These are phyloP conservation scores for Cirrhinus molitorella DNA, from an alignment of 2,797 vertebrate genomes.

Conservation along the genomic window DNA sequence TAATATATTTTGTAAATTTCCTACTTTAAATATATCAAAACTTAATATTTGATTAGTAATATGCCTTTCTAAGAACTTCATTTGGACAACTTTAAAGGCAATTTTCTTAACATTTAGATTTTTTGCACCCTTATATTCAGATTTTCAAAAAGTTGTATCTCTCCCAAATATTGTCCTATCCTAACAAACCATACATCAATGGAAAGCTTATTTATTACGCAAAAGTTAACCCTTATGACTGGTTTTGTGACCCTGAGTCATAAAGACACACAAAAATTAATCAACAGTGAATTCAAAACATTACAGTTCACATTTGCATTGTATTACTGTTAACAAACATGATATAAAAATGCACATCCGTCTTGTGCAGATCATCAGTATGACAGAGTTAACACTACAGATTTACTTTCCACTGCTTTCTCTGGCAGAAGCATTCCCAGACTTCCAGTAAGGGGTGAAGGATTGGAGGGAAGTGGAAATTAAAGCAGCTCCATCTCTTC, in stretches of 20 bases:
- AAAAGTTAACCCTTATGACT: too few relatives aligned
- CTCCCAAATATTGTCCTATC: too few relatives aligned
- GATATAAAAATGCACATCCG: neutral
- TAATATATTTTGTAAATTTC: too few relatives aligned
- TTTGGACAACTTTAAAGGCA: neutral
- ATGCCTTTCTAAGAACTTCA: too few relatives aligned
- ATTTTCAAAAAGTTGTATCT: too few relatives aligned
- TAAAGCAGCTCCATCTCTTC: conserved; percentile 51
- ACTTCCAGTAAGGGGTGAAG: conserved; percentile 51
- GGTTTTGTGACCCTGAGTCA: too few relatives aligned
- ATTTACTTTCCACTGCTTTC: conserved; percentile 56
- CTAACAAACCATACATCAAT: too few relatives aligned
- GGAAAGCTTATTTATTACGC: too few relatives aligned
- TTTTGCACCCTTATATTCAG: too few relatives aligned
- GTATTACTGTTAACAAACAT: neutral
- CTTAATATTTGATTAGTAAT: too few relatives aligned
- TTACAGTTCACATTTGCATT: neutral
- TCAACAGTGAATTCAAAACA: neutral
- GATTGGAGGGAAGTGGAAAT: conserved; percentile 55
- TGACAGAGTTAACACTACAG: conserved; percentile 38
- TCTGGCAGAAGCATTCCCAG: conserved; percentile 55
- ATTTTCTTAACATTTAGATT: too few relatives aligned
- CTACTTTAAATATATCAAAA: too few relatives aligned
- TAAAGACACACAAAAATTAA: neutral
- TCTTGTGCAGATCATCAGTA: neutral